Conservation (phyloP, 2,113 vertebrate species). For the Notiomystis cincta region DNA sequence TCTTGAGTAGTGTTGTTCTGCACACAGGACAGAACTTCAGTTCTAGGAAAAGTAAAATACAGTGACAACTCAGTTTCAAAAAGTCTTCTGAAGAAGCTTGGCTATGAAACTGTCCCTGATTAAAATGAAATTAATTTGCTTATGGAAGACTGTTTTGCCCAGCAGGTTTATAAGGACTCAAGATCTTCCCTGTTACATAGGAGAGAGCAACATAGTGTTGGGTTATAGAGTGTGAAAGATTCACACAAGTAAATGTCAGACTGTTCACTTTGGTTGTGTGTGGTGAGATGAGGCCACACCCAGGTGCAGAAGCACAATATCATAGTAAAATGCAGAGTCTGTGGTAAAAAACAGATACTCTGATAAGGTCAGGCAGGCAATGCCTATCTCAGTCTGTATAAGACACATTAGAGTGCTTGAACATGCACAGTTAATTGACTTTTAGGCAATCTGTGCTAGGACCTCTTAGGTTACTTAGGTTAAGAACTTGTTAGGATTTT, state of each 20-base stretch:
- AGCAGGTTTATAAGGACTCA: background rate
- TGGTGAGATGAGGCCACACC: background rate
- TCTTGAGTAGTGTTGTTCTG: background rate
- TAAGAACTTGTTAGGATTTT: background rate
- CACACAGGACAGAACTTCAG: background rate
- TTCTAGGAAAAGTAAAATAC: background rate
- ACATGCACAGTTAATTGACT: rapidly evolving
- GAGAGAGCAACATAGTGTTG: background rate
- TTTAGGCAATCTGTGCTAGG: background rate
- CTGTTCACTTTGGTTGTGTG: background rate
- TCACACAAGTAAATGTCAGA: background rate
- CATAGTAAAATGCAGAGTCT: background rate
- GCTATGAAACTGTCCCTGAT: background rate
- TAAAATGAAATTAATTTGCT: background rate
- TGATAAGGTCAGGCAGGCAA: background rate
- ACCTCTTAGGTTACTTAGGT: background rate
- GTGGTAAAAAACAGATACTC: background rate
- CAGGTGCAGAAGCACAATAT: background rate
- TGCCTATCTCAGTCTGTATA: background rate
- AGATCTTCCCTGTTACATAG: background rate
- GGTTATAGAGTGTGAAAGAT: background rate
- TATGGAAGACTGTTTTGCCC: background rate
- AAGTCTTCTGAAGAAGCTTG: background rate
- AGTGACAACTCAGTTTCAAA: background rate
- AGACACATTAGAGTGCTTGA: background rate